phyloP scores from a whole-genome alignment of 2,113 vertebrate species.

The Xyliphius kryptos region DNA sequence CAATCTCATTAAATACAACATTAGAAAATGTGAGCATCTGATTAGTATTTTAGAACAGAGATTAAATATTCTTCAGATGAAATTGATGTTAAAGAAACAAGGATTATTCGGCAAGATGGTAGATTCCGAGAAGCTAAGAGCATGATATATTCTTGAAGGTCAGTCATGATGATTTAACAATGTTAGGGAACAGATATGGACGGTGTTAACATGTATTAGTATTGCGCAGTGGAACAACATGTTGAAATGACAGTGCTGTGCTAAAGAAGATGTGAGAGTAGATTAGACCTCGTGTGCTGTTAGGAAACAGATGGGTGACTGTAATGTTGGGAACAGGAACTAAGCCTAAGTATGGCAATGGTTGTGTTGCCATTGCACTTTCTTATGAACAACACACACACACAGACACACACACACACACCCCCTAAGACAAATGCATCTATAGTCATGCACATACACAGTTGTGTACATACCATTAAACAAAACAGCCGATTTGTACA shows the following conservation, averaged over 20 bases:
- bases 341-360: constrained; percentile 16
- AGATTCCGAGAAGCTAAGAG: constrained; percentile 1
- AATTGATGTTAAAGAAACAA: too few species aligned
- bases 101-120: too few species aligned
- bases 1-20: too few species aligned
- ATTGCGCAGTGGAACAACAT: not conserved
- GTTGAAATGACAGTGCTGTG: not conserved
- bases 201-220: not conserved
- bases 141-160: not conserved
- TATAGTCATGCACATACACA: not conserved
- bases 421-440: not conserved
- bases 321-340: constrained; percentile 37
- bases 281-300: constrained; percentile 13
- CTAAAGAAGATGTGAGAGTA: constrained; percentile 30
- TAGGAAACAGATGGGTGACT: constrained; percentile 42
- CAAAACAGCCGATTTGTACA: too few species aligned
- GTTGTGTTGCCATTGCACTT: constrained; percentile 16
- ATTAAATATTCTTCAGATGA: not conserved
- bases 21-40: too few species aligned
- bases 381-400: constrained; percentile 13
- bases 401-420: constrained; percentile 6
- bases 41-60: too few species aligned
- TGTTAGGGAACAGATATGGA: constrained; percentile 2
- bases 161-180: too few species aligned
- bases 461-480: too few species aligned